Evolutionary conservation across 37 sponge, comb jelly and placozoan species (phyloP).

Genomic region (Cladorhizidae sp.): DNA sequence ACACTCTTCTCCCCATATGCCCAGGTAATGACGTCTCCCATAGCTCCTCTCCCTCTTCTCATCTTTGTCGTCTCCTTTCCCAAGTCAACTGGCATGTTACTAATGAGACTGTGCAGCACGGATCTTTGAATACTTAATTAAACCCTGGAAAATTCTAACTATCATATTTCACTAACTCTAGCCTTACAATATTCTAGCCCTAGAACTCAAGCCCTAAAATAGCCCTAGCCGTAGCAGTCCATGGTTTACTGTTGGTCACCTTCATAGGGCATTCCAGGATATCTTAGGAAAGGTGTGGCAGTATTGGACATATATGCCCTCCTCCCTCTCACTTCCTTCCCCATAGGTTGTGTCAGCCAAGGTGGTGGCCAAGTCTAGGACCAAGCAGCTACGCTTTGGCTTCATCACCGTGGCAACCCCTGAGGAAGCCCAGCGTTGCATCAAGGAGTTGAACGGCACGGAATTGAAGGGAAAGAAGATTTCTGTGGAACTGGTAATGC

Average conservation of each 20-base stretch:
- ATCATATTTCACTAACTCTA: too few species aligned
- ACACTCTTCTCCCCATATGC: slow-evolving; percentile 62
- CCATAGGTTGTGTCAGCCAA: slow-evolving; percentile 58
- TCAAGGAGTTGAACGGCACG: slow-evolving; percentile 41
- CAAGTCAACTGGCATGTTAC: too few species aligned
- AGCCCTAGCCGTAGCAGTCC: too few species aligned
- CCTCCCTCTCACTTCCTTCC: neutral
- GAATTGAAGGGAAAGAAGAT: slow-evolving; percentile 61
- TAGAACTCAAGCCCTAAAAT: too few species aligned
- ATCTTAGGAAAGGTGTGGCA: neutral
- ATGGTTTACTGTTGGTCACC: neutral
- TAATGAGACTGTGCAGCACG: too few species aligned
- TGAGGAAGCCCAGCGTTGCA: slow-evolving; percentile 55
- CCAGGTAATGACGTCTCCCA: slow-evolving; percentile 4
- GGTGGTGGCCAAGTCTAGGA: slow-evolving; percentile 53
- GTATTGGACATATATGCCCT: neutral
- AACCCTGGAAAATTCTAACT: too few species aligned
- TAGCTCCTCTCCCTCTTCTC: neutral
- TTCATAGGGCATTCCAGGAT: neutral
- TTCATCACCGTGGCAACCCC: slow-evolving; percentile 60
- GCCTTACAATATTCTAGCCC: neutral
- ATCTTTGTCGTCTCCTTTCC: too few species aligned
- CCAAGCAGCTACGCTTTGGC: slow-evolving; percentile 43
- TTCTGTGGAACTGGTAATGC: slow-evolving; percentile 57
- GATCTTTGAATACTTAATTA: too few species aligned